Evolutionary conservation across 2,888 invertebrate species (phyloP).

Genomic region (Sphaeridia pumilis): DNA sequence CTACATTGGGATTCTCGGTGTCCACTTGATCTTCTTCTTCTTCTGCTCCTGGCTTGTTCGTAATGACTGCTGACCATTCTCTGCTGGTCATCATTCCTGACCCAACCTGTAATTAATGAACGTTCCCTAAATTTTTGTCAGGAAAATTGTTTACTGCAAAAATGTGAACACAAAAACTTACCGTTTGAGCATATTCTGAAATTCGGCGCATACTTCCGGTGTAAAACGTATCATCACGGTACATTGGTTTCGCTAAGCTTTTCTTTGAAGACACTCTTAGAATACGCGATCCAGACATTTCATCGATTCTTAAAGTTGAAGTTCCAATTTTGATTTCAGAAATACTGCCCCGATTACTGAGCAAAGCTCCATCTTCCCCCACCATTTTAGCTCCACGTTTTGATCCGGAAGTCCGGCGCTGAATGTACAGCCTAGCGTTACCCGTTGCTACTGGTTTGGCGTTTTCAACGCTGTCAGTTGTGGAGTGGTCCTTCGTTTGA

Average conservation of each 20-base stretch:
- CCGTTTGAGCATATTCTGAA: constrained; percentile 54
- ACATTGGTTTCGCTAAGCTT: constrained; percentile 54
- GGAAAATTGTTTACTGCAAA: not conserved
- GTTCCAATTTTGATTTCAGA: constrained; percentile 20
- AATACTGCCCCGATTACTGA: not conserved
- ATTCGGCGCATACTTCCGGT: constrained; percentile 71
- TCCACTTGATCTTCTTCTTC: not conserved
- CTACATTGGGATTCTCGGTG: no score
- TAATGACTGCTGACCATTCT: constrained; percentile 21
- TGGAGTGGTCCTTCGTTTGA: no score
- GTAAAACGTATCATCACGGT: constrained; percentile 86
- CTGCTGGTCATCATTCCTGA: constrained; percentile 13
- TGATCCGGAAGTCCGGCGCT: not conserved
- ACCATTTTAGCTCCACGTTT: not conserved
- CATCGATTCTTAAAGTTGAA: constrained; percentile 24
- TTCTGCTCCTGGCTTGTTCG: constrained; percentile 40
- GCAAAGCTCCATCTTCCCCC: not conserved
- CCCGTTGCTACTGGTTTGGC: not conserved
- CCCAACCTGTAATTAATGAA: constrained; percentile 2
- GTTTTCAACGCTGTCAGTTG: not conserved
- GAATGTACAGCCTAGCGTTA: no score
- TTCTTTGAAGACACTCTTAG: constrained; percentile 39
- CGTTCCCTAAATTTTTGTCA: no score
- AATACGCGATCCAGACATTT: constrained; percentile 35
- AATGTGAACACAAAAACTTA: not conserved